These are phyloP conservation scores for Bos javanicus DNA, from an alignment of 2,113 vertebrate species.

Conservation along the genomic window DNA sequence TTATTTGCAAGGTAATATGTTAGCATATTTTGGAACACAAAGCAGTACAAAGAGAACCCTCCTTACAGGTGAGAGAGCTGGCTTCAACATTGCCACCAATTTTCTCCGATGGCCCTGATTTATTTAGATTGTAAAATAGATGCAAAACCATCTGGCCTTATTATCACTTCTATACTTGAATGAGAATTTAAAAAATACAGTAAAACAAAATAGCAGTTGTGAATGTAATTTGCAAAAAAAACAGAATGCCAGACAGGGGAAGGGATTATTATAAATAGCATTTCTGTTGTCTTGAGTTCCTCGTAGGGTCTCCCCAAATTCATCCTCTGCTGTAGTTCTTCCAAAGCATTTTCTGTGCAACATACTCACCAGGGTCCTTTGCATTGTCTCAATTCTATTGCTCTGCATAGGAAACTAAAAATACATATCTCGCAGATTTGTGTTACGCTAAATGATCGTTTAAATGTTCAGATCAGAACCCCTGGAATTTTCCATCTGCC, in stretches of 20 bases:
- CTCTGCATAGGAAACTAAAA: slow-evolving; percentile 74
- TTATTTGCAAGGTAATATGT: not conserved
- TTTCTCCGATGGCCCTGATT: not conserved
- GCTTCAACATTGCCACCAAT: not conserved
- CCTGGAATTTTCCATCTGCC: slow-evolving; percentile 84
- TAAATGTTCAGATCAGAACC: slow-evolving; percentile 77
- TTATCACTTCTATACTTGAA: not conserved
- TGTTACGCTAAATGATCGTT: slow-evolving; percentile 78
- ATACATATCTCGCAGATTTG: slow-evolving; percentile 71
- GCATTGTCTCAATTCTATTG: slow-evolving; percentile 66
- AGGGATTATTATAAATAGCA: not conserved
- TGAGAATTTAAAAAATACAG: not conserved
- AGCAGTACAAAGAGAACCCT: not conserved
- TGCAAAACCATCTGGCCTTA: not conserved
- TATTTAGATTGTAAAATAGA: not conserved
- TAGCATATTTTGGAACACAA: not conserved
- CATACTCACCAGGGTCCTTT: not conserved
- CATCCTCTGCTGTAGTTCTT: not conserved
- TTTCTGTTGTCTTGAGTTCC: not conserved
- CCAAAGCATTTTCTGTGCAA: slow-evolving; percentile 18
- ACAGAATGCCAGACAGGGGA: not conserved
- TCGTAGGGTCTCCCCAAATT: not conserved
- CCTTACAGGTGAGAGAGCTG: not conserved
- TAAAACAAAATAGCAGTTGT: not conserved
- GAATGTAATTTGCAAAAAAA: not conserved